These are phyloP conservation scores for Ophonus ardosiacus DNA, from an alignment of 2,888 invertebrate species.

Conservation along the genomic window DNA sequence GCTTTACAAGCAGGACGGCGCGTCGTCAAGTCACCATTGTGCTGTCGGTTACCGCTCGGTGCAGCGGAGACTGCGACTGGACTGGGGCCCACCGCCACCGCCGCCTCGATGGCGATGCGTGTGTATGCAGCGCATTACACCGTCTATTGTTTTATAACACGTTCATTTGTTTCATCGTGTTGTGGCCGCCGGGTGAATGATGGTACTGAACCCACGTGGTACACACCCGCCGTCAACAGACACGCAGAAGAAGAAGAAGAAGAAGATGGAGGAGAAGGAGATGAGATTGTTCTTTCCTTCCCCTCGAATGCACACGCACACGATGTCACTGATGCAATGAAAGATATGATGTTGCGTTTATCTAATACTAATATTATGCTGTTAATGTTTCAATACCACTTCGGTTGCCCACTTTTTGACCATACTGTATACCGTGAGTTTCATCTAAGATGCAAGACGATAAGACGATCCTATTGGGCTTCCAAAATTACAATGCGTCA, in stretches of 20 bases:
- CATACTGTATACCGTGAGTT: too few relatives aligned
- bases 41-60: slow-evolving; percentile 50
- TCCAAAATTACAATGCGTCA: too few relatives aligned
- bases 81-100: slow-evolving; percentile 16
- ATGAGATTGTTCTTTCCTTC: too few relatives aligned
- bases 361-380: not conserved
- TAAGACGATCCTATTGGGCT: too few relatives aligned
- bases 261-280: too few relatives aligned
- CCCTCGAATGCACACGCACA: too few relatives aligned
- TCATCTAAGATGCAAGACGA: too few relatives aligned
- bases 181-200: slow-evolving; percentile 61
- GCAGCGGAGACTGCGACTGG: not conserved
- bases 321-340: not conserved
- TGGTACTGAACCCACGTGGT: slow-evolving; percentile 58
- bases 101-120: slow-evolving; percentile 42
- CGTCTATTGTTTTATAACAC: slow-evolving; percentile 64
- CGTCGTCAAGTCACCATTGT: slow-evolving; percentile 55
- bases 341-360: not conserved
- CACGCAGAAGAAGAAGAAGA: too few relatives aligned
- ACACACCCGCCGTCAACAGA: slow-evolving; percentile 56
- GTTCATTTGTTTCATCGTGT: slow-evolving; percentile 64
- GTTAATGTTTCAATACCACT: not conserved
- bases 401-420: too few relatives aligned
- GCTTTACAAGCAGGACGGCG: slow-evolving; percentile 23
- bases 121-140: slow-evolving; percentile 58